phyloP scores from a whole-genome alignment of 2,113 vertebrate species.

The Anser brachyrhynchus region DNA sequence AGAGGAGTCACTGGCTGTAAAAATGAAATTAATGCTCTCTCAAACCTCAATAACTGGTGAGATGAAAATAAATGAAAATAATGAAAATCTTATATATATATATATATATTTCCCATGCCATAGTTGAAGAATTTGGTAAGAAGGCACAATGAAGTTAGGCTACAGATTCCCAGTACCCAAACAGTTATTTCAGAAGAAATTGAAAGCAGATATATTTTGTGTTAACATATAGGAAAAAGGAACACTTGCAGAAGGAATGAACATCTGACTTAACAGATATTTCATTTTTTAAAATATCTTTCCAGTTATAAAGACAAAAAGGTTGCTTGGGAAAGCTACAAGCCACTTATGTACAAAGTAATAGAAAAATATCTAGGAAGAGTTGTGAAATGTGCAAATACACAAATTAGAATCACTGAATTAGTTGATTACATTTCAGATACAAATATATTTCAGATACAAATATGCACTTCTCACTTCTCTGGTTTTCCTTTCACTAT shows the following conservation, averaged over 20 bases:
- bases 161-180: not conserved
- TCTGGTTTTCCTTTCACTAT: fast-evolving
- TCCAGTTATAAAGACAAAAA: not conserved
- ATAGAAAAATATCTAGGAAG: not conserved
- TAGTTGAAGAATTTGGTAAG: not conserved
- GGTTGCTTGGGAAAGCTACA: not conserved
- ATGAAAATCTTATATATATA: not conserved
- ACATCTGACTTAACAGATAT: not conserved
- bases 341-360: not conserved
- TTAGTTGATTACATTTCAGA: not conserved
- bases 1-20: not conserved
- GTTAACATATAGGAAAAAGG: not conserved
- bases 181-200: not conserved
- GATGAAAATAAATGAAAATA: not conserved
- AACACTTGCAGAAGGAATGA: not conserved
- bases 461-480: not conserved
- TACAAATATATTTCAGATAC: not conserved
- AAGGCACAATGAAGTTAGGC: not conserved
- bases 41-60: not conserved
- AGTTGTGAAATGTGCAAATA: not conserved
- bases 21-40: not conserved
- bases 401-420: not conserved
- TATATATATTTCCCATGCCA: not conserved
- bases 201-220: not conserved
- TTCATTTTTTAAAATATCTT: not conserved